phyloP scores from a whole-genome alignment of 1,140 invertebrate species.

The Saccostrea glomerata region DNA sequence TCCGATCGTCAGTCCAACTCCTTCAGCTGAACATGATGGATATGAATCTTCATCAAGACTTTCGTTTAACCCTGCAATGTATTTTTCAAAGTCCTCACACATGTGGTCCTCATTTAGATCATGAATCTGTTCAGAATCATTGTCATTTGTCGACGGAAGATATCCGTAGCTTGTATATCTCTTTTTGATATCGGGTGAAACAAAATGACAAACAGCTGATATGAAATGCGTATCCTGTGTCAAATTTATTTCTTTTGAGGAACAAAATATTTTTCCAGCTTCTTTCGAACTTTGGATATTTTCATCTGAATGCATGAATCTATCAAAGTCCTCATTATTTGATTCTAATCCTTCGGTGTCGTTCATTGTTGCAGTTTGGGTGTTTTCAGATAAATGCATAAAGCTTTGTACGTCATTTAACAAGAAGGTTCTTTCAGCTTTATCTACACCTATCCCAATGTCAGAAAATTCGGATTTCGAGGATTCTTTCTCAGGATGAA shows the following conservation, averaged over 20 bases:
- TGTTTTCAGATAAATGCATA: background rate
- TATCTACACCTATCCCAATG: background rate
- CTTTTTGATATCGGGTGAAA: background rate
- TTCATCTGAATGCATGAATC: no score
- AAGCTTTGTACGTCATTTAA: background rate
- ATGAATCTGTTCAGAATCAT: background rate
- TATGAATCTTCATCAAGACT: background rate
- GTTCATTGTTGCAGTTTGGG: background rate
- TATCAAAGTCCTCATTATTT: background rate
- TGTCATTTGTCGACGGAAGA: background rate
- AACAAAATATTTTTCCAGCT: background rate
- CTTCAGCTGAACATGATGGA: constrained; percentile 59
- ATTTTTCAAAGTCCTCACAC: background rate
- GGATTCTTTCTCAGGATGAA: background rate
- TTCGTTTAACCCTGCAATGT: background rate
- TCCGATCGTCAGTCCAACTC: constrained; percentile 65
- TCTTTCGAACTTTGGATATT: no score
- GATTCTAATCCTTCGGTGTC: background rate
- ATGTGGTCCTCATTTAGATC: background rate
- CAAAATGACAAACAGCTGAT: background rate
- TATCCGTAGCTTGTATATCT: background rate
- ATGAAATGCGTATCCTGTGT: background rate
- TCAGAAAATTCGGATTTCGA: background rate
- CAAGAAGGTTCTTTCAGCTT: background rate
- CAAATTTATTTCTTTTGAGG: background rate